Evolutionary conservation across 2,888 invertebrate species (phyloP).

Genomic region (Philereme transversata): DNA sequence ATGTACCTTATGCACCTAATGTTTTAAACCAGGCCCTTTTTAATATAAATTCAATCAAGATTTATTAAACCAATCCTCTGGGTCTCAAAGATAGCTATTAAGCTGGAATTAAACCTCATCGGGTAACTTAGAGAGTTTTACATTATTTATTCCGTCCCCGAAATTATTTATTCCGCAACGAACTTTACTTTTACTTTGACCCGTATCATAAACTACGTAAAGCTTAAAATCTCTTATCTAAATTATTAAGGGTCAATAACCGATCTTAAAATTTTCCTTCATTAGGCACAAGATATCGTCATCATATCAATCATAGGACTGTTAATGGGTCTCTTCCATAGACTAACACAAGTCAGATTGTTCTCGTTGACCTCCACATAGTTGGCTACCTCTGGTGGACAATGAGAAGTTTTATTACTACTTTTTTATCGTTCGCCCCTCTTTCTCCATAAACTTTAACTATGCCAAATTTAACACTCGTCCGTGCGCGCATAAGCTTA

Average conservation of each 20-base stretch:
- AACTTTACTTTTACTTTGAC: conserved; percentile 7
- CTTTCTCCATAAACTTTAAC: no score
- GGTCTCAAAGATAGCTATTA: conserved; percentile 45
- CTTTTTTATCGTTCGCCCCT: no score
- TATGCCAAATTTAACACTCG: no score
- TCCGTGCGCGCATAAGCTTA: no score
- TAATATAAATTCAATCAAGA: conserved; percentile 40
- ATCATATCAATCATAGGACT: no score
- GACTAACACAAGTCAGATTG: no score
- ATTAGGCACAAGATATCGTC: conserved; percentile 21
- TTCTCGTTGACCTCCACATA: no score
- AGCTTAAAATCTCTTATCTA: conserved; percentile 22
- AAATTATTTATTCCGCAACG: conserved; percentile 49
- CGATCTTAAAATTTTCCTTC: conserved; percentile 33
- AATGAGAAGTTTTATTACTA: no score
- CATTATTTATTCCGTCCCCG: conserved; percentile 59
- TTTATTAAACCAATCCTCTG: conserved; percentile 38
- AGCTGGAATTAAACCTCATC: conserved; percentile 53
- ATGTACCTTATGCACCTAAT: no score
- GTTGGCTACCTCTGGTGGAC: no score
- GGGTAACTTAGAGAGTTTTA: conserved; percentile 50
- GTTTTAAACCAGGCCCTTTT: conserved; percentile 14
- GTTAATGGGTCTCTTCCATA: no score
- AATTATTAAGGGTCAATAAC: conserved; percentile 34
- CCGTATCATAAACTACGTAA: conserved; percentile 24